A percentile compares a stretch with the other conserved stretches of the same genome.
Evolutionary conservation across 2,797 vertebrate genomes (phyloP).

Genomic region (Takifugu rubripes): DNA sequence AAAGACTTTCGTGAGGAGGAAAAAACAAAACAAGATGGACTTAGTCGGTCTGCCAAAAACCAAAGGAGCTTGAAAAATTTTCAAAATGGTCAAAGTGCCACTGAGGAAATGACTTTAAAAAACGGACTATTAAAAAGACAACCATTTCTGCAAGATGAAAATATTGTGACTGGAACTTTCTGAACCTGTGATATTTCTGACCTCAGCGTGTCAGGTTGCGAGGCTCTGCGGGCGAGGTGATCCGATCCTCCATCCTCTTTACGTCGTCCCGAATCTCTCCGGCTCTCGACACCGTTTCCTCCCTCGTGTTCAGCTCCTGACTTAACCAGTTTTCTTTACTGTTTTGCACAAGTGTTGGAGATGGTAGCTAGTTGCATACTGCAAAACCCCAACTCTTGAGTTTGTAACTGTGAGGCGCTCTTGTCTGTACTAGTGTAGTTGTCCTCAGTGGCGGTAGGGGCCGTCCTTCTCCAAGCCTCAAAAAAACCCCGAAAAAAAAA

Average conservation of each 20-base stretch:
- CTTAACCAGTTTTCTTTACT: constrained; percentile 60
- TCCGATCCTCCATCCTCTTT: constrained; percentile 49
- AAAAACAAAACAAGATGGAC: constrained; percentile 58
- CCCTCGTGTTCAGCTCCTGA: constrained; percentile 61
- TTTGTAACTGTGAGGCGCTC: constrained; percentile 68
- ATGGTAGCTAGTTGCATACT: constrained; percentile 66
- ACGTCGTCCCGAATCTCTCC: constrained; percentile 54
- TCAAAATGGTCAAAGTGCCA: constrained; percentile 72
- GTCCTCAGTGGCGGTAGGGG: constrained; percentile 68
- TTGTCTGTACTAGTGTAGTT: constrained; percentile 73
- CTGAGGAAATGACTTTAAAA: constrained; percentile 62
- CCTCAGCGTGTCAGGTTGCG: constrained; percentile 71
- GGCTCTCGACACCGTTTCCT: constrained; percentile 60
- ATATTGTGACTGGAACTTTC: constrained; percentile 64
- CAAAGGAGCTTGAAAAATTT: constrained; percentile 81
- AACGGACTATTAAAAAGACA: constrained; percentile 57
- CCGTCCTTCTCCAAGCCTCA: constrained; percentile 63
- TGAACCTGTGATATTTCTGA: constrained; percentile 72
- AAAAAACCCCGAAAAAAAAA: constrained; percentile 51
- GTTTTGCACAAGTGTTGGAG: constrained; percentile 74
- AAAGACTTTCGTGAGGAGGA: constrained; percentile 61
- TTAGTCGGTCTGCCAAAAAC: constrained; percentile 78
- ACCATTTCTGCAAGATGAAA: constrained; percentile 50
- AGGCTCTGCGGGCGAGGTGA: constrained; percentile 52
- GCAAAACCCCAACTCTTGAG: constrained; percentile 67